Conservation (phyloP, 2,113 vertebrate species). For the Amblyornis subalaris region DNA sequence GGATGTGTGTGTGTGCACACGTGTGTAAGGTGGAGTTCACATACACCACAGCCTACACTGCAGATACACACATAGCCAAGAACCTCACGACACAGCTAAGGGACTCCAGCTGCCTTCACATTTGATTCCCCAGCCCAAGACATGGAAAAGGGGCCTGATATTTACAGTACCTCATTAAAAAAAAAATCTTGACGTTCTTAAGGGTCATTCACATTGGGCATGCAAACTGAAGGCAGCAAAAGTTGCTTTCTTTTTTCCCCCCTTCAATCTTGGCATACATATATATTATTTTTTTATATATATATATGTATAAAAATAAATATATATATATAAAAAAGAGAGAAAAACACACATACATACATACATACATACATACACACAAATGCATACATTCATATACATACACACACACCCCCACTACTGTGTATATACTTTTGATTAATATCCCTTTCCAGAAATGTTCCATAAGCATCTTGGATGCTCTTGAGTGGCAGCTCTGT, state of each 20-base stretch:
- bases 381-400: slow-evolving; percentile 25
- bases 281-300: slow-evolving; percentile 53
- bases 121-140: background rate
- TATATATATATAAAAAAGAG: slow-evolving; percentile 61
- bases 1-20: background rate
- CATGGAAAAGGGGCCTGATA: background rate
- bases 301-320: slow-evolving; percentile 59
- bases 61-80: slow-evolving; percentile 41
- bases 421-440: slow-evolving; percentile 69
- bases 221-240: slow-evolving; percentile 16
- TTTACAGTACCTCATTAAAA: background rate
- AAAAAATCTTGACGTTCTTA: background rate
- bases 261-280: slow-evolving; percentile 38
- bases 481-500: slow-evolving; percentile 67
- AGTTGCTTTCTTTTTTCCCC: background rate
- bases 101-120: slow-evolving; percentile 3
- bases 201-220: background rate
- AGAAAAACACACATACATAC: background rate
- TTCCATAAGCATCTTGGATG: slow-evolving; percentile 68
- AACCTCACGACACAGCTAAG: background rate
- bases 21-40: slow-evolving; percentile 23
- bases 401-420: background rate
- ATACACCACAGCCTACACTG: slow-evolving; percentile 33
- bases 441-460: slow-evolving; percentile 74
- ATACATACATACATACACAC: background rate